Conservation (phyloP, 2,888 invertebrate genomes). For the Agonopterix heracliana region DNA sequence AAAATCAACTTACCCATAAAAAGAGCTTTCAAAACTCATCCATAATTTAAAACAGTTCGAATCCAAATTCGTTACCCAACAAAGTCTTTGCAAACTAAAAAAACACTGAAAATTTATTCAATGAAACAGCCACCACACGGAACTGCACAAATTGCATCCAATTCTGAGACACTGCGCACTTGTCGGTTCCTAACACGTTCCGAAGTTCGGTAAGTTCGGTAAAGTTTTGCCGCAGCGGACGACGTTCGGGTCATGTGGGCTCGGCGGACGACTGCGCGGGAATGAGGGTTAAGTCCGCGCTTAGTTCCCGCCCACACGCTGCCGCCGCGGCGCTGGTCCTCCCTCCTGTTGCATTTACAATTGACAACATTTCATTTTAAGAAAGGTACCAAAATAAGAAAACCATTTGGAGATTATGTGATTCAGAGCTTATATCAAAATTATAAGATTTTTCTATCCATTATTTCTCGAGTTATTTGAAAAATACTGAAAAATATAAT, state of each 20-base stretch:
- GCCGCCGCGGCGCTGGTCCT: constrained; percentile 2
- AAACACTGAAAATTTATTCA: constrained; percentile 17
- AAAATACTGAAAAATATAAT: too few species aligned
- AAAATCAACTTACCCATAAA: constrained; percentile 22
- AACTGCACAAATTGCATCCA: constrained; percentile 45
- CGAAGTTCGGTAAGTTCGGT: constrained; percentile 18
- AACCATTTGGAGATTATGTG: too few species aligned
- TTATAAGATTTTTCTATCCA: too few species aligned
- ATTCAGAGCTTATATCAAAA: too few species aligned
- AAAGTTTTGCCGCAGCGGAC: constrained; percentile 31
- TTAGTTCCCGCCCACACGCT: constrained; percentile 28
- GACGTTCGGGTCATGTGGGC: constrained; percentile 11
- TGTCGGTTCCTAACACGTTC: background rate
- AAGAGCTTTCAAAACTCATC: constrained; percentile 18
- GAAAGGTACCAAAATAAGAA: too few species aligned
- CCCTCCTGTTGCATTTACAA: constrained; percentile 39
- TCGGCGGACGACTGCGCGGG: constrained; percentile 22
- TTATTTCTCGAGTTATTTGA: too few species aligned
- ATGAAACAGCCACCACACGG: constrained; percentile 18
- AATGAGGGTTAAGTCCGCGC: constrained; percentile 18
- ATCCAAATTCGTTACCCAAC: constrained; percentile 2
- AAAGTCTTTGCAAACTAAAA: constrained; percentile 1
- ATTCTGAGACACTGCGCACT: constrained; percentile 28
- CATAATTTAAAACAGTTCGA: constrained; percentile 10
- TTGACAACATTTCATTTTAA: too few species aligned